These are phyloP conservation scores for Fundulus diaphanus DNA, from an alignment of 2,797 vertebrate genomes.

Conservation along the genomic window DNA sequence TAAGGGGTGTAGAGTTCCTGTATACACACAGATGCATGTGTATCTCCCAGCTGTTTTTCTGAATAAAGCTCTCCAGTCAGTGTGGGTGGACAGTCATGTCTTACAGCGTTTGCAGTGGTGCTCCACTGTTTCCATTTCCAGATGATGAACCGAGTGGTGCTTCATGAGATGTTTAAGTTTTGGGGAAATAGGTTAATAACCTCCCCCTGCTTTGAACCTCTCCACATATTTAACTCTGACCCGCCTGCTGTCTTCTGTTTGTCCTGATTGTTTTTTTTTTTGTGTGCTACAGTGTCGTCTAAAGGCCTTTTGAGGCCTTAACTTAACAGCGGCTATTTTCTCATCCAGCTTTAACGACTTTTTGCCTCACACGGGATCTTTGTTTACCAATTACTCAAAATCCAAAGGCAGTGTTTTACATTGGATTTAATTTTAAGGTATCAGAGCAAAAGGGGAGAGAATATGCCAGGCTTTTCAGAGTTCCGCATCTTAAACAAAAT, in stretches of 20 bases:
- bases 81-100: neutral
- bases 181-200: neutral
- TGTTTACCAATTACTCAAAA: neutral
- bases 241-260: neutral
- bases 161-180: neutral
- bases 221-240: too few relatives aligned
- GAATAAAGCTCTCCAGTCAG: neutral
- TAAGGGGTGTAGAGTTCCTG: too few relatives aligned
- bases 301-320: neutral
- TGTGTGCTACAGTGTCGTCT: neutral
- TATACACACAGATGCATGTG: too few relatives aligned
- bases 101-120: too few relatives aligned
- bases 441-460: neutral
- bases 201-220: neutral
- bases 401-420: neutral
- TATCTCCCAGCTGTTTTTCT: neutral
- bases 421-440: neutral
- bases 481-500: neutral
- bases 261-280: neutral
- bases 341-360: neutral
- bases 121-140: neutral
- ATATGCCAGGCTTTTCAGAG: neutral
- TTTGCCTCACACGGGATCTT: neutral
- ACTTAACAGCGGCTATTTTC: neutral
- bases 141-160: neutral